Evolutionary conservation across 2,888 invertebrate genomes (phyloP), one percentile per base, ranked within the genome.

Genomic region (Isoperla grammatica): DNA sequence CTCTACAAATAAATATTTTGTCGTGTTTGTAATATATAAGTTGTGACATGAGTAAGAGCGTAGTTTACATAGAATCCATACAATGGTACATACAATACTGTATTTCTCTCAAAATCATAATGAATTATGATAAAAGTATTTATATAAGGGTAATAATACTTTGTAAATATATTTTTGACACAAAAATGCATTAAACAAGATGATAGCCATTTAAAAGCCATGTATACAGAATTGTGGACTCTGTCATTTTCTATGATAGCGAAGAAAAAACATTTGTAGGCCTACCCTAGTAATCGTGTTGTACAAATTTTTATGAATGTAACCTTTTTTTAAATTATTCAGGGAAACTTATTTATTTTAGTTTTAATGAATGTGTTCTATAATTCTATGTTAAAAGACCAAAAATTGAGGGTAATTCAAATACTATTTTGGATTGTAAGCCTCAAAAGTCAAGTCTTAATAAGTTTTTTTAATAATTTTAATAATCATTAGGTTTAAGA

Each of bases 101-200:
- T 57, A 57, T 61, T 62, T 63, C 60, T 62, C 59, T 62, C 62
- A 50, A 39, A 57, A 61, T 40, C 45, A 61, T 56, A 56, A 60
- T 56, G 29, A 57, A 57, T 59, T 40, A 61, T 57, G 50, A 59
- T 46, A 53, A 58, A 60, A 56, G 59, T 63, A 63, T 62, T 60
- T 63, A 63, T 63, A 60, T 63, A 63, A 46, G 22, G 22, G 22
- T 46, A 46, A 46, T 19, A 58, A 63, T 63, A 63, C 61, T 63
- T 63, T 63, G 63, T 63, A 63, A 61, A 63, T 63, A 63, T 63
- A 63, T 63, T 63, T 63, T 63, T 63, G 63, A 63, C 63, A 63
- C 63, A 63, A 63, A 59, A 55, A 57, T 58, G 39, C 58, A 56
- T 57, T 53, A 42, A 39, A 29, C 29, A 29, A 29, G 29, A 56